Conservation (phyloP, 2,113 vertebrate genomes). For the Stigmatopora nigra region DNA sequence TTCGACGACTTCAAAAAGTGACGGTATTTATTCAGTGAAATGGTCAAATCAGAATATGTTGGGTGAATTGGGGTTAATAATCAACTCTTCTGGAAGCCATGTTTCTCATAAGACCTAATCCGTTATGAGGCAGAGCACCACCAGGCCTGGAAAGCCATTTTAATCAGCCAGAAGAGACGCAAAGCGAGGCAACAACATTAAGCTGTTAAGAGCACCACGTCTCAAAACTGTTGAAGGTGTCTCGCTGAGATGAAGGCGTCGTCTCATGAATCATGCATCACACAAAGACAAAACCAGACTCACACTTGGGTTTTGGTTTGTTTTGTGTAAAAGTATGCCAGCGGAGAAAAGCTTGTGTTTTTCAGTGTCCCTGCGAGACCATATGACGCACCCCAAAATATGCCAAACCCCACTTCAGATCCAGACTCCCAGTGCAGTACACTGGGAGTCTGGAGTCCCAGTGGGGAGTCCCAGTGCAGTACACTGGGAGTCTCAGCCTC, state of each 20-base stretch:
- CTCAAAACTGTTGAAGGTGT: slow-evolving; percentile 67
- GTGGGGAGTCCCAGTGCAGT: slow-evolving; percentile 23
- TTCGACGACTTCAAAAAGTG: slow-evolving; percentile 5
- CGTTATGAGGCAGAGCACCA: slow-evolving; percentile 41
- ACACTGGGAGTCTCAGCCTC: too few species aligned
- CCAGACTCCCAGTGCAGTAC: slow-evolving; percentile 21
- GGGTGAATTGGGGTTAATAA: slow-evolving; percentile 45
- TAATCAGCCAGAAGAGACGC: slow-evolving; percentile 69
- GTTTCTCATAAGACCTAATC: slow-evolving; percentile 54
- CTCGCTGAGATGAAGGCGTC: slow-evolving; percentile 54
- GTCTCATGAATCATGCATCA: slow-evolving; percentile 67
- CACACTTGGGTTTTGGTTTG: slow-evolving; percentile 13
- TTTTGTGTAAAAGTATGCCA: slow-evolving; percentile 1
- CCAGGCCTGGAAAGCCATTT: slow-evolving; percentile 47
- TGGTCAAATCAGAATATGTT: slow-evolving; percentile 41
- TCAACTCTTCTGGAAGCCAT: slow-evolving; percentile 47
- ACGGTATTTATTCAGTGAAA: slow-evolving; percentile 34
- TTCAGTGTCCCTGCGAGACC: slow-evolving; percentile 4
- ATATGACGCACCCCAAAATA: slow-evolving; percentile 3
- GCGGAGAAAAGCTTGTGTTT: background rate
- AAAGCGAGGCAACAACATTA: slow-evolving; percentile 69
- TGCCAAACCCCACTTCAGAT: slow-evolving; percentile 26
- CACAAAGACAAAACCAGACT: slow-evolving; percentile 32
- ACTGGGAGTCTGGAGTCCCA: too few species aligned
- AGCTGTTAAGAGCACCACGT: slow-evolving; percentile 63